Evolutionary conservation across 2,888 invertebrate species (phyloP).

Genomic region (Melolontha melolontha): DNA sequence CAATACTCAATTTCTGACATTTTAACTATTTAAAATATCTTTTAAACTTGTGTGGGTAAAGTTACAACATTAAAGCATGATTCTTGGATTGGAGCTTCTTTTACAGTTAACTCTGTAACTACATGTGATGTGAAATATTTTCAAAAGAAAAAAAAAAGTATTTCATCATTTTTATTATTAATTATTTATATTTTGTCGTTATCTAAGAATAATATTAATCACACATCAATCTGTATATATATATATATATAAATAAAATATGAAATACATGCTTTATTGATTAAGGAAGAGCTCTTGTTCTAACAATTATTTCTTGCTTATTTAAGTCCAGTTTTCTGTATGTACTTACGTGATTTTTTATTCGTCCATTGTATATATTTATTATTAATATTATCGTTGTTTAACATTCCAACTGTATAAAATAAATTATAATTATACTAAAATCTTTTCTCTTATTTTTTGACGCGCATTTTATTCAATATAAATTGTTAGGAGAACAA

Average conservation of each 20-base stretch:
- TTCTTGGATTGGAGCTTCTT: too few relatives aligned
- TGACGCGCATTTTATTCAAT: too few relatives aligned
- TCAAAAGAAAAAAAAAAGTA: slow-evolving; percentile 10
- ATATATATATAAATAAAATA: neutral
- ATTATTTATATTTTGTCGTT: slow-evolving; percentile 27
- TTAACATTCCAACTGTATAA: slow-evolving; percentile 45
- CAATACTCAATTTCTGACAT: too few relatives aligned
- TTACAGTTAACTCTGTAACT: too few relatives aligned
- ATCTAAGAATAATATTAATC: slow-evolving; percentile 12
- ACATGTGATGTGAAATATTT: slow-evolving; percentile 19
- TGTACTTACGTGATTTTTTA: slow-evolving; percentile 44
- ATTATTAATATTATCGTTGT: slow-evolving; percentile 35
- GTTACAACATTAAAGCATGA: too few relatives aligned
- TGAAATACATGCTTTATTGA: slow-evolving; percentile 21
- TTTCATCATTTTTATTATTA: slow-evolving; percentile 11
- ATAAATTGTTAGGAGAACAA: too few relatives aligned
- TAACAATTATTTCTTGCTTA: neutral
- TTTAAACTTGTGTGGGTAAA: too few relatives aligned
- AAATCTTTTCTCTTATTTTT: neutral
- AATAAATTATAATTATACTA: slow-evolving; percentile 41
- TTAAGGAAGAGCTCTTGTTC: slow-evolving; percentile 1
- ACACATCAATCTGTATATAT: slow-evolving; percentile 24
- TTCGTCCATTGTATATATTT: slow-evolving; percentile 45
- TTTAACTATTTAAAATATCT: too few relatives aligned
- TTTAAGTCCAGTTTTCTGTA: slow-evolving; percentile 23